These are phyloP conservation scores for Xylocampa areola DNA, from an alignment of 2,888 invertebrate species.

Conservation along the genomic window DNA sequence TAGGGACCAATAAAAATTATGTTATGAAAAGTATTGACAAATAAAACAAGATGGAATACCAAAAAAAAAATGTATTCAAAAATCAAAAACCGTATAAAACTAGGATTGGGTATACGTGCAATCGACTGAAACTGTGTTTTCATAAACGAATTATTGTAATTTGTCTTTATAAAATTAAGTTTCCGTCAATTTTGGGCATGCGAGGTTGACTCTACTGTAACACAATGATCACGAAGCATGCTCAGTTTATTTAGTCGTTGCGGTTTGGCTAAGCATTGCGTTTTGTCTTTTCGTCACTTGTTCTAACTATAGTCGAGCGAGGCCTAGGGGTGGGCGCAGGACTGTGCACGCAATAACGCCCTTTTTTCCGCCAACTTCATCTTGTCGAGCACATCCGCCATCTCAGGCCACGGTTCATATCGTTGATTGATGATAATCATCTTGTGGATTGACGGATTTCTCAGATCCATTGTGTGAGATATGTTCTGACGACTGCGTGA, in stretches of 20 bases:
- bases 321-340: constrained; percentile 59
- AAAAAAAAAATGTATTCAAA: constrained; percentile 26
- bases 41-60: constrained; percentile 1
- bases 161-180: constrained; percentile 11
- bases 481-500: constrained; percentile 69
- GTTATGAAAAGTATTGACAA: neutral
- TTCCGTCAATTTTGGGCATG: constrained; percentile 6
- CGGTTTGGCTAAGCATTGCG: constrained; percentile 1
- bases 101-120: neutral
- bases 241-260: neutral
- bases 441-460: constrained; percentile 77
- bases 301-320: constrained; percentile 7
- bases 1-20: no score
- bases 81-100: constrained; percentile 13
- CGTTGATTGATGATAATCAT: constrained; percentile 75
- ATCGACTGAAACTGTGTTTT: constrained; percentile 5
- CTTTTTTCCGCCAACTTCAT: constrained; percentile 75
- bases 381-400: constrained; percentile 78
- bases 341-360: constrained; percentile 64
- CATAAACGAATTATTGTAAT: neutral
- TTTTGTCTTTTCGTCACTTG: constrained; percentile 10
- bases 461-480: constrained; percentile 82
- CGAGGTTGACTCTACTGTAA: neutral
- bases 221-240: neutral
- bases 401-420: constrained; percentile 80